A percentile compares a stretch with the other conserved stretches of the same genome.
Conservation (phyloP, 2,113 vertebrate species). For the Pseudopipra pipra region DNA sequence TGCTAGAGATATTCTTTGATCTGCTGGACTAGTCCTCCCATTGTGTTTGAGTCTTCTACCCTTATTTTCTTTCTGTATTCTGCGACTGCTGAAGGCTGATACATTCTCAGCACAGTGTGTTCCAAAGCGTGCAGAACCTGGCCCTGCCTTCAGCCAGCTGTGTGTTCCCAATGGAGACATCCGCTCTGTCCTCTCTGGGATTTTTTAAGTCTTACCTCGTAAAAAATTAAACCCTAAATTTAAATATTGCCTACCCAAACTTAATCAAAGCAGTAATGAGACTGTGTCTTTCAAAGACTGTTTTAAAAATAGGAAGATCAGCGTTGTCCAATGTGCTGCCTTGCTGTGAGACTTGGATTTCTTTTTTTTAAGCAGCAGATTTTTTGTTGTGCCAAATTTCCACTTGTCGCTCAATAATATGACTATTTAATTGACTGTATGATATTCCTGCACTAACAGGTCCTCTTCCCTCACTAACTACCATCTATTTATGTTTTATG, state of each 20-base stretch:
- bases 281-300: background rate
- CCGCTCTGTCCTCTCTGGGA: background rate
- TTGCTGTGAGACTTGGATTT: background rate
- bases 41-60: background rate
- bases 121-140: background rate
- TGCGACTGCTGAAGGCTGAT: background rate
- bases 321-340: background rate
- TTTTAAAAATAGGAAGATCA: background rate
- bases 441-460: background rate
- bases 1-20: background rate
- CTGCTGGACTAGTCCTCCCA: background rate
- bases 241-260: background rate
- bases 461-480: background rate
- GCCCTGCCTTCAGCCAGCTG: background rate
- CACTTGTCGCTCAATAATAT: background rate
- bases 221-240: background rate
- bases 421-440: background rate
- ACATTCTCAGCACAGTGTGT: slow-evolving; percentile 16
- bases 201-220: background rate
- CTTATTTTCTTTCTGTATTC: background rate
- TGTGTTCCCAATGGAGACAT: background rate
- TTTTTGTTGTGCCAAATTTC: background rate
- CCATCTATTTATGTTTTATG: background rate
- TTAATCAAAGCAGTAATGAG: background rate
- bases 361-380: background rate